phyloP scores from a whole-genome alignment of 2,888 invertebrate genomes.

The Drosophila suboccidentalis region DNA sequence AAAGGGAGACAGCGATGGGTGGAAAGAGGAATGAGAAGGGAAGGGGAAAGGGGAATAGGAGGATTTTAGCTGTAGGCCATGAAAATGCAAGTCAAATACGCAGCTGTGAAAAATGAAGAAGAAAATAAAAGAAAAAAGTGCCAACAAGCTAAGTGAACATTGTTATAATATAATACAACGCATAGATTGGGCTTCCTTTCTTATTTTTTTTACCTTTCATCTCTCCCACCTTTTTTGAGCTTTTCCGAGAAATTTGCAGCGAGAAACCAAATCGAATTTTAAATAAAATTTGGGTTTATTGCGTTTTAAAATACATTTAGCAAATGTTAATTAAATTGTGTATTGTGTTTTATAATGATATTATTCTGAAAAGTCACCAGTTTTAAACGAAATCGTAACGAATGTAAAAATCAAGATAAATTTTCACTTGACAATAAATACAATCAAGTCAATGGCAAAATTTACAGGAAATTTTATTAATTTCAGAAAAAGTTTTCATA shows the following conservation, averaged over 20 bases:
- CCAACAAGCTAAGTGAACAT: slow-evolving; percentile 29
- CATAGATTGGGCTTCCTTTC: slow-evolving; percentile 13
- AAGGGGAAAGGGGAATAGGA: neutral
- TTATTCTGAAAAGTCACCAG: neutral
- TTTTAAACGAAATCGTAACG: neutral
- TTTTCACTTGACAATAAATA: slow-evolving; percentile 5
- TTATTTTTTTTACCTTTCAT: neutral
- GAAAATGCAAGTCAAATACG: slow-evolving; percentile 42
- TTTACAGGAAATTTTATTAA: neutral
- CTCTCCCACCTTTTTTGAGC: neutral
- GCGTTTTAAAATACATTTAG: slow-evolving; percentile 7
- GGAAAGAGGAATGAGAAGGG: too few relatives aligned
- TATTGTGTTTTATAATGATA: slow-evolving; percentile 10
- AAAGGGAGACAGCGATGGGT: neutral
- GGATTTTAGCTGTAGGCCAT: slow-evolving; percentile 17
- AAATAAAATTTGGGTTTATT: slow-evolving; percentile 19
- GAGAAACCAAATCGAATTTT: slow-evolving; percentile 17
- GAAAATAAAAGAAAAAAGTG: slow-evolving; percentile 3
- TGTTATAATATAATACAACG: slow-evolving; percentile 23
- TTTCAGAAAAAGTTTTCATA: neutral
- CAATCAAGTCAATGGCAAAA: neutral
- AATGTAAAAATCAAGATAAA: neutral
- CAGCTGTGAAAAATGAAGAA: slow-evolving; percentile 14
- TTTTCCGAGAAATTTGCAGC: slow-evolving; percentile 2
- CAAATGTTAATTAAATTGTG: slow-evolving; percentile 14